A percentile compares a stretch with the other conserved stretches of the same genome.
Conservation (phyloP, 2,113 vertebrate species). For the Pao palembangensis region DNA sequence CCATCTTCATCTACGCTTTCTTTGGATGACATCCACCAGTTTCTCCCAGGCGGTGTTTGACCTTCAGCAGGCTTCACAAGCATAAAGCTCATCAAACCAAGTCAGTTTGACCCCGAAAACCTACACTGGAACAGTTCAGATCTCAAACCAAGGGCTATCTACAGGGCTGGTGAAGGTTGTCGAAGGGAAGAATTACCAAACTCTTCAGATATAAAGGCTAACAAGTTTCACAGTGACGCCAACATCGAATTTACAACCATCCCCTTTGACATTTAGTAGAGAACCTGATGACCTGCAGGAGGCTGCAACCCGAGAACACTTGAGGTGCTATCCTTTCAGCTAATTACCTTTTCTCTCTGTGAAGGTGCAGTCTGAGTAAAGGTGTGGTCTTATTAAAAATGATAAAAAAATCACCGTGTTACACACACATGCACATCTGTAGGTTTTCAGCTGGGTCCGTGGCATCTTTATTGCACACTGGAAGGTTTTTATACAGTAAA, state of each 20-base stretch:
- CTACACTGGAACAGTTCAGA: conserved; percentile 40
- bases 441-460: too few species aligned
- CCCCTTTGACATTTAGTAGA: not conserved
- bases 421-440: too few species aligned
- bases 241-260: not conserved
- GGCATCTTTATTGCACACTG: too few species aligned
- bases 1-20: not conserved
- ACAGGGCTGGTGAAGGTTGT: conserved; percentile 7
- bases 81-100: conserved; percentile 25
- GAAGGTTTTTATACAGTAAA: too few species aligned
- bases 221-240: not conserved
- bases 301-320: conserved; percentile 23
- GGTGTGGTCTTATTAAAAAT: too few species aligned
- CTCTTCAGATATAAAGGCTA: too few species aligned
- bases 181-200: conserved; percentile 11
- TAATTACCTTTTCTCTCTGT: conserved; percentile 15
- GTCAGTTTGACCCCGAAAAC: conserved; percentile 21
- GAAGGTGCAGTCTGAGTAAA: not conserved
- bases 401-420: too few species aligned
- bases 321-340: conserved; percentile 9
- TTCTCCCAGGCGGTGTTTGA: conserved; percentile 4
- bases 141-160: conserved; percentile 27
- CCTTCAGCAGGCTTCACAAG: conserved; percentile 25
- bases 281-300: conserved; percentile 24
- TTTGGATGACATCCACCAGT: conserved; percentile 1